Percentiles rank a stretch among this genome's conserved stretches.
These are phyloP conservation scores for Acronicta leporina DNA, from an alignment of 2,888 invertebrate species.

Conservation along the genomic window DNA sequence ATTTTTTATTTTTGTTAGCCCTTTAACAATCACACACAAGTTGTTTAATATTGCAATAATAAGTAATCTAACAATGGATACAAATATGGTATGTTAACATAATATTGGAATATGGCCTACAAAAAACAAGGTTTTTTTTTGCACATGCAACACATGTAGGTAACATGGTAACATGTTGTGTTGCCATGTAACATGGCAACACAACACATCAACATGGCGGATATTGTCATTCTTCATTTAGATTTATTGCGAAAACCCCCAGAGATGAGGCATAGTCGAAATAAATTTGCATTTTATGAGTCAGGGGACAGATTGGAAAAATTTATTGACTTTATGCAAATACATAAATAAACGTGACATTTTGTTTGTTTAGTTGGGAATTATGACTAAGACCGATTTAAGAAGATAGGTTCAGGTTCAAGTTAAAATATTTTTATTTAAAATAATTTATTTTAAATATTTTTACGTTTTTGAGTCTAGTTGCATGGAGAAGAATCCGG, in stretches of 20 bases:
- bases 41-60: no score
- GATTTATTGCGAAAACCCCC: conserved; percentile 29
- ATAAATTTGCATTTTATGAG: conserved; percentile 28
- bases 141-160: conserved; percentile 12
- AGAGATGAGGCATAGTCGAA: conserved; percentile 18
- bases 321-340: conserved; percentile 21
- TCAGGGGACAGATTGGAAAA: conserved; percentile 6
- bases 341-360: not conserved
- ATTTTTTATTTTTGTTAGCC: no score
- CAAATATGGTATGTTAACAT: no score
- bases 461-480: no score
- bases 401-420: not conserved
- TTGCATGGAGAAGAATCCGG: no score
- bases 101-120: no score
- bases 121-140: not conserved
- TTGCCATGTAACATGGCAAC: conserved; percentile 13
- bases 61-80: no score
- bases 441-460: no score
- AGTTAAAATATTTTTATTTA: no score
- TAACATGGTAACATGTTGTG: no score
- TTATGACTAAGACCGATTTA: not conserved
- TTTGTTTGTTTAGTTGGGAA: not conserved
- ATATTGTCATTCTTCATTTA: conserved; percentile 34
- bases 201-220: conserved; percentile 18
- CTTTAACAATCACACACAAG: no score